Percentiles rank a stretch among this genome's conserved stretches.
These are phyloP conservation scores for Apogon hyalosoma DNA, from an alignment of 2,797 vertebrate genomes.

Conservation along the genomic window DNA sequence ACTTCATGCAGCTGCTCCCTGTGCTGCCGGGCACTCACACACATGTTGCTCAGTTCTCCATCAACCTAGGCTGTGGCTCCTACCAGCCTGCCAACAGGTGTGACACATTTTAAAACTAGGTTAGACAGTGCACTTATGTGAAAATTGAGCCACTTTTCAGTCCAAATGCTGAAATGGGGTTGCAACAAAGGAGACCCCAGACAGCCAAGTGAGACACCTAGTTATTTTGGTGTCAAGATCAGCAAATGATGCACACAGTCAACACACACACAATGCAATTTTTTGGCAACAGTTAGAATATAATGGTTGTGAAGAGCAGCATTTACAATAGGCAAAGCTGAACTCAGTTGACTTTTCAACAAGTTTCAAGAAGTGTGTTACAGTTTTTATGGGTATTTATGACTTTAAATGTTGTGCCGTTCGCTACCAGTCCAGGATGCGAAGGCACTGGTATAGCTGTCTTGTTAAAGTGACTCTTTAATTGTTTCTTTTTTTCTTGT, in stretches of 20 bases:
- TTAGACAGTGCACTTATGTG: constrained; percentile 12
- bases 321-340: constrained; percentile 5
- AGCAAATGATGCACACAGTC: not conserved
- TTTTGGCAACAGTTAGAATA: not conserved
- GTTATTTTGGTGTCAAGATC: constrained; percentile 12
- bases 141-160: constrained; percentile 11
- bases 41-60: constrained; percentile 97
- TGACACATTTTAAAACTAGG: constrained; percentile 34
- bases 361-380: constrained; percentile 7
- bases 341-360: not conserved
- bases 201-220: not conserved
- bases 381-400: constrained; percentile 9
- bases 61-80: constrained; percentile 97
- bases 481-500: no score
- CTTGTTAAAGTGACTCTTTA: no score
- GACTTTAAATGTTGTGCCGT: constrained; percentile 1
- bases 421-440: not conserved
- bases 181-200: constrained; percentile 19
- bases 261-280: not conserved
- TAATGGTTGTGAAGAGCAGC: constrained; percentile 4
- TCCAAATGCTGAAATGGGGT: constrained; percentile 16
- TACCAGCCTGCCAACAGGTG: constrained; percentile 98
- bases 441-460: no score
- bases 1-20: constrained; percentile 95
- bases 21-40: constrained; percentile 91